Percentiles rank a stretch among this genome's conserved stretches.
Conservation (phyloP, 2,888 invertebrate genomes). For the Trichogramma dendrolimi region DNA sequence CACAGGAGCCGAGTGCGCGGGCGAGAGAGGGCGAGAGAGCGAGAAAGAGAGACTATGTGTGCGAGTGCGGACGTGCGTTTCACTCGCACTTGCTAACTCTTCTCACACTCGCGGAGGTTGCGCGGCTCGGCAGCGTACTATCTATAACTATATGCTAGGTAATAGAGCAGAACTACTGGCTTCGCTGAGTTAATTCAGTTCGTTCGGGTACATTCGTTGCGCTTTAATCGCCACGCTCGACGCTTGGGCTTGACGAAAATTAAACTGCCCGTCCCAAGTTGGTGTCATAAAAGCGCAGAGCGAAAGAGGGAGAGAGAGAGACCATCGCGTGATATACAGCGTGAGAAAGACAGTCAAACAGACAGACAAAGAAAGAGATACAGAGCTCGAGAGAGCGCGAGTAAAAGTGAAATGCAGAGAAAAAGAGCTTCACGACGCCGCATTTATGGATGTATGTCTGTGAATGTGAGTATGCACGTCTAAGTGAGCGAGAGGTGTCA, state of each 20-base stretch:
- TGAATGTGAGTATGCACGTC: slow-evolving; percentile 10
- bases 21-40: too few relatives aligned
- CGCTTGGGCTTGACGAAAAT: slow-evolving; percentile 34
- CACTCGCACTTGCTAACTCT: slow-evolving; percentile 4
- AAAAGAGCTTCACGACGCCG: background rate
- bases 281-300: slow-evolving; percentile 26
- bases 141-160: slow-evolving; percentile 17
- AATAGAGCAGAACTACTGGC: slow-evolving; percentile 26
- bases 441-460: background rate
- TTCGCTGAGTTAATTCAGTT: slow-evolving; percentile 31
- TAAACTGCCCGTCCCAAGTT: slow-evolving; percentile 28
- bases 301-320: too few relatives aligned
- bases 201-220: slow-evolving; percentile 32
- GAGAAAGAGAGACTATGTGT: too few relatives aligned
- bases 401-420: background rate
- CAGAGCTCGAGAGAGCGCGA: slow-evolving; percentile 1
- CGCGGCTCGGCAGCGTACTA: slow-evolving; percentile 6
- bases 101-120: background rate
- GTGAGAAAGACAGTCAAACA: too few relatives aligned
- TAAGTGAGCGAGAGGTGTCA: slow-evolving; percentile 20
- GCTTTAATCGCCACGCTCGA: slow-evolving; percentile 26
- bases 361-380: slow-evolving; percentile 2
- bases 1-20: too few relatives aligned
- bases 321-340: too few relatives aligned
- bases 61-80: background rate